Base-by-base conservation (phyloP, 1,140 invertebrate genomes). In the Pseudomyrmex concolor region DNA sequence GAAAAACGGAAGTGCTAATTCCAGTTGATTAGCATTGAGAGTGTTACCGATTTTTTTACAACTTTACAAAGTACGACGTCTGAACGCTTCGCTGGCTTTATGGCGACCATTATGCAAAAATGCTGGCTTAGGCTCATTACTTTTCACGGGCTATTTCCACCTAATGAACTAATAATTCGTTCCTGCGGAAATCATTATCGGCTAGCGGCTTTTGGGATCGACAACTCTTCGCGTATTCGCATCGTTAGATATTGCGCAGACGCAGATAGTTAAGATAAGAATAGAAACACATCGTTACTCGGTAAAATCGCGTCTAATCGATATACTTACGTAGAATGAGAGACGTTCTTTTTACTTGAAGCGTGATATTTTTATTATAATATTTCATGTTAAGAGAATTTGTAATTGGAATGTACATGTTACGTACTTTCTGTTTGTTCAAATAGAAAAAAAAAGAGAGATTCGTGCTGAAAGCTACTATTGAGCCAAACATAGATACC, bases 111-210 rank as follows among this genome's bases (percentile, higher is more conserved):
- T 88, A 86, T 88, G 86, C 86, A 90, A 88, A 86, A 84, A 84
- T 84, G 17, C 67, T 17, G 72, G 71, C 82, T 84, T 81, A 63
- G 80, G 78, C 45, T 90, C 82, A 84, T 90, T 90, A 84, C 83
- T 73, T 81, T 81, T 86, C 85, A 74, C 68, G 22, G 59, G 60
- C 55, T 63, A 84, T 86, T 83, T 83, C 51, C 83, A 71, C 17
- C 63, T 87, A 86, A 90, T 66, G 83, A 86, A 88, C 72, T 90
- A 84, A 88, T 88, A 89, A 90, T 84, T 89, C 62, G 64, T 86
- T 89, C 45, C 81, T 60, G 74, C 76, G 86, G 86, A 86, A 90
- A 87, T 86, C 55, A 80, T 90, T 89, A 90, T 86, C 55, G 50
- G 55, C 25, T 62, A 63, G 8, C 43, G 59, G 67, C 62, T 71